Base-by-base conservation (phyloP, 1,140 invertebrate genomes). In the Bombus cullumanus region DNA sequence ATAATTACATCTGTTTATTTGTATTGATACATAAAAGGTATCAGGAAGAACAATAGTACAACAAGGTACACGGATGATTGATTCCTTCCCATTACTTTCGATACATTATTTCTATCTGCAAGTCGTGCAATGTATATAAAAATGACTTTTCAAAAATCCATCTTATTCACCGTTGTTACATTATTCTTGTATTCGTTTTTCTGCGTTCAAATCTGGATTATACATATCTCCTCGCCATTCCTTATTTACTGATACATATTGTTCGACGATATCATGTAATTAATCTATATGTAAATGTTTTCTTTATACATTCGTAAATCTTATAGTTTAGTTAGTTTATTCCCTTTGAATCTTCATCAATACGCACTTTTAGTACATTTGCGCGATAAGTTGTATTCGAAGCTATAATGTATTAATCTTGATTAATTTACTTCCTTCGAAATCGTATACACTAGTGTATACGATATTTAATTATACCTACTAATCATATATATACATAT, bases 121-220 rank as follows among this genome's bases (percentile, higher is more conserved):
- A 62, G 64, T 39, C 47, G 73, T 88, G 71, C 66, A 75, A 68
- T 81, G 87, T 76, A 88, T 92, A 91, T 85, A 92, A 92, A 91
- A 91, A 88, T 90, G 88, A 92, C 75, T 90, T 82, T 90, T 87
- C 88, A 89, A 83, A 90, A 85, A 83, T 90, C n/a, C 81, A 66
- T 72, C 57, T 74, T 79, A 53, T 25, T 39, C 6, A 72, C 39
- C 28, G 28, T 9, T 8, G n/a, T 53, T n/a, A 37, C 43, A 31
- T 86, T 47, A 47, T 34, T 68, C 57, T 62, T 39, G 15, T 47
- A 47, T 53, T 59, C 57, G 31, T 41, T 69, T 31, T 18, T 75
- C 64, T 37, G 28, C 66, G 37, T 72, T 74, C 31, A 53, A 41
- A 25, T 84, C 76, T 85, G 72, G 37, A 86, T 62, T 85, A 87